Evolutionary conservation across 2,113 vertebrate species (phyloP).

Genomic region (Ceratotherium simum): DNA sequence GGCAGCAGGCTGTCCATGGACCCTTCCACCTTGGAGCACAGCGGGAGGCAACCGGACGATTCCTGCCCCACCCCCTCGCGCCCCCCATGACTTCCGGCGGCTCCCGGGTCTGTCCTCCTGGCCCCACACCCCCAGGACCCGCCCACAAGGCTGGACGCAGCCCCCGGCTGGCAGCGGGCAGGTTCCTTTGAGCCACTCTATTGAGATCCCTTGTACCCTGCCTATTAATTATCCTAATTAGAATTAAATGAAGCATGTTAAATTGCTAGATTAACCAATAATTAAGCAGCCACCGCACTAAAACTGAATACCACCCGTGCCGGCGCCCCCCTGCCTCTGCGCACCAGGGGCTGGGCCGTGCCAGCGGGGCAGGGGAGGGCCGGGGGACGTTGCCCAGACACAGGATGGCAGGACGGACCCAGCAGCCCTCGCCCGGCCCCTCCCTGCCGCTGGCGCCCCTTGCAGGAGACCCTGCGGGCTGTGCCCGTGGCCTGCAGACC

Average conservation of each 20-base stretch:
- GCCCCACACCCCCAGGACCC: not conserved
- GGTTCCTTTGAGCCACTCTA: slow-evolving; percentile 86
- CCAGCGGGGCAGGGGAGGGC: not conserved
- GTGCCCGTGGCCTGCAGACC: not conserved
- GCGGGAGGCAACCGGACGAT: accelerated
- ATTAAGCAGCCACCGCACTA: slow-evolving; percentile 90
- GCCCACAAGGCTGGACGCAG: not conserved
- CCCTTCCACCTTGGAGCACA: not conserved
- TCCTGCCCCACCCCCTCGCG: not conserved
- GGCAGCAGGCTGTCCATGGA: not conserved
- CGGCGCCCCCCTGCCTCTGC: not conserved
- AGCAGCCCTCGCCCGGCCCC: not conserved
- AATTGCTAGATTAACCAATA: slow-evolving; percentile 94
- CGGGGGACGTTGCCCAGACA: accelerated
- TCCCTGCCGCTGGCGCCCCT: accelerated
- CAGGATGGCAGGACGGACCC: not conserved
- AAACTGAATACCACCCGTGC: slow-evolving; percentile 82
- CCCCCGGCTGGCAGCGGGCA: not conserved
- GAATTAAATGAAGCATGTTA: slow-evolving; percentile 93
- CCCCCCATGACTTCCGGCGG: not conserved
- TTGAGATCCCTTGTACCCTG: slow-evolving; percentile 89
- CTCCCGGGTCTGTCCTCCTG: not conserved
- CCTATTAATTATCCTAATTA: slow-evolving; percentile 95
- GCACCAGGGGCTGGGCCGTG: accelerated
- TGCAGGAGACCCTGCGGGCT: not conserved